phyloP scores from a whole-genome alignment of 92 coral and sea anemone genomes.

The Epizoanthus rinbou region DNA sequence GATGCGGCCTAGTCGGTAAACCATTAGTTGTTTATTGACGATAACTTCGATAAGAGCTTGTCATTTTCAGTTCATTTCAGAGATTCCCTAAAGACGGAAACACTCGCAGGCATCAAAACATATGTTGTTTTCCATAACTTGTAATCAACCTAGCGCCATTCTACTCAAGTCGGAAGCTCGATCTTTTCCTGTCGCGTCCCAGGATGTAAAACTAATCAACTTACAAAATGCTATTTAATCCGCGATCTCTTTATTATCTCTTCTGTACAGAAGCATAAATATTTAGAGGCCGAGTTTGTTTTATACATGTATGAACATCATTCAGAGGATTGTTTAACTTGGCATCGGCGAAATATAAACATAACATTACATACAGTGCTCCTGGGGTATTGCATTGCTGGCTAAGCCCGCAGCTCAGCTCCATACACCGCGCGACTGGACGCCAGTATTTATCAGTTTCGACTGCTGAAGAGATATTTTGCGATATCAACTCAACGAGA shows the following conservation, averaged over 20 bases:
- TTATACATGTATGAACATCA: slow-evolving; percentile 57
- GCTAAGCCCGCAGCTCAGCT: background rate
- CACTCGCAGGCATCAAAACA: background rate
- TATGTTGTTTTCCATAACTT: slow-evolving; percentile 1
- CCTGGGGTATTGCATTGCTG: too few relatives aligned
- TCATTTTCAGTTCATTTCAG: slow-evolving; percentile 9
- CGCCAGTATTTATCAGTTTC: slow-evolving; percentile 10
- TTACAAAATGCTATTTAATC: slow-evolving; percentile 49
- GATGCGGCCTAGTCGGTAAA: slow-evolving; percentile 44
- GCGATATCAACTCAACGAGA: slow-evolving; percentile 34
- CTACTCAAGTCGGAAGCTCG: background rate
- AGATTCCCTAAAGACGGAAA: slow-evolving; percentile 1
- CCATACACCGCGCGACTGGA: background rate
- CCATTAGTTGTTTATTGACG: slow-evolving; percentile 46
- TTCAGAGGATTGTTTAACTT: slow-evolving; percentile 52
- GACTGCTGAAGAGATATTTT: background rate
- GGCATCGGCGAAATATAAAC: slow-evolving; percentile 35
- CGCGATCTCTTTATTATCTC: slow-evolving; percentile 59
- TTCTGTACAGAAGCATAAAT: slow-evolving; percentile 64
- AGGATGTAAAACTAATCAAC: slow-evolving; percentile 51
- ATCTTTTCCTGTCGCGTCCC: slow-evolving; percentile 21
- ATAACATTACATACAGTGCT: background rate
- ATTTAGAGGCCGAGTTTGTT: slow-evolving; percentile 68
- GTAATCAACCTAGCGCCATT: background rate
- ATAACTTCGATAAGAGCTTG: slow-evolving; percentile 14